A percentile compares a stretch with the other conserved stretches of the same genome.
Evolutionary conservation across 2,113 vertebrate species (phyloP).

Genomic region (Cyphomyrus plagiostoma): DNA sequence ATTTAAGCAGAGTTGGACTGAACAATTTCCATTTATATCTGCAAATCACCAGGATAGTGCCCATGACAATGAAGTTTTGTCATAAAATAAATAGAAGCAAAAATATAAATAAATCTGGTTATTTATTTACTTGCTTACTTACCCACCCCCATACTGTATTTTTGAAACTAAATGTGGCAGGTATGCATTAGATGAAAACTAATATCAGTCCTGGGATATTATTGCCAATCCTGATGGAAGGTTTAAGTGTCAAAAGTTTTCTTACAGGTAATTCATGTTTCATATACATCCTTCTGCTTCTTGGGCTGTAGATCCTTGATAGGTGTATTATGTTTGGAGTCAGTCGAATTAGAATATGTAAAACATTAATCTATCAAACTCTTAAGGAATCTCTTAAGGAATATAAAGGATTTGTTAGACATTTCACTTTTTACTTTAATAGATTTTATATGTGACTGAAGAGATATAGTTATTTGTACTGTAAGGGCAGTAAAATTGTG

Average conservation of each 20-base stretch:
- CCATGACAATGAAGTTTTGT: neutral
- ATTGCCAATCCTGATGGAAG: neutral
- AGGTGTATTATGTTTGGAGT: neutral
- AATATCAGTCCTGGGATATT: neutral
- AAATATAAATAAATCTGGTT: neutral
- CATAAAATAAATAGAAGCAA: neutral
- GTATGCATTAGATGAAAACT: neutral
- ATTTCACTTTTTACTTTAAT: slow-evolving; percentile 9
- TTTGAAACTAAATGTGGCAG: neutral
- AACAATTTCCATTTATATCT: neutral
- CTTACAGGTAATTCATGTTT: slow-evolving; percentile 2
- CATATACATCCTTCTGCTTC: neutral
- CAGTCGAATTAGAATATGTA: neutral
- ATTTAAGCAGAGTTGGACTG: neutral
- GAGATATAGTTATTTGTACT: slow-evolving; percentile 3
- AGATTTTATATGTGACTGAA: neutral
- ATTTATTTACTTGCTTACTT: neutral
- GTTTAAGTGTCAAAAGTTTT: neutral
- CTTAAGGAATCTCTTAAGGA: neutral
- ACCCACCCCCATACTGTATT: neutral
- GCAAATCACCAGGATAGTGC: neutral
- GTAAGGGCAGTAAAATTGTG: neutral
- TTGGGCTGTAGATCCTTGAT: neutral
- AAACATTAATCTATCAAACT: neutral
- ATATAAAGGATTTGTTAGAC: neutral